Evolutionary conservation across 2,113 vertebrate genomes (phyloP), one percentile per base, ranked within the genome.

Genomic region (Agapornis roseicollis): DNA sequence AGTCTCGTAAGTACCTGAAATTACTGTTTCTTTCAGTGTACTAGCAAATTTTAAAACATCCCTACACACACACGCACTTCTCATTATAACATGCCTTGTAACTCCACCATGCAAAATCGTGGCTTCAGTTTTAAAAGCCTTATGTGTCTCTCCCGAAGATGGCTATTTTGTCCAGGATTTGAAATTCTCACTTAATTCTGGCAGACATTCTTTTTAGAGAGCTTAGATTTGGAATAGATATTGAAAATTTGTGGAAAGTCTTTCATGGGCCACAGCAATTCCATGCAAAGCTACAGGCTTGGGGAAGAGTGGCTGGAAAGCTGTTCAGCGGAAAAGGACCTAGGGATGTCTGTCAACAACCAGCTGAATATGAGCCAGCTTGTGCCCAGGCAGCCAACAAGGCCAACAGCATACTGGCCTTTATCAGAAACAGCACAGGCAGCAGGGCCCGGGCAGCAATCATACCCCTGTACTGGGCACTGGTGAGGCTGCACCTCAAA

Each of bases 391-490:
- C 22, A 39, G 41, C 29, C 28, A 33, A 46, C 31, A 24, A 27
- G 7, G 14, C 15, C 13, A 41, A 2, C 0, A 4, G 15, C 12
- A 53, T 27, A 42, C 53, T 68, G 58, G 5, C 20, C 4, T 64
- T 3, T 6, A 5, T 23, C 27, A 53, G 24, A 2, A 44, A 10
- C 0, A 11, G 10, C 4, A 9, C 35, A 31, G 1, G 5, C 58
- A 69, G 3, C 31, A 60, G 66, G 25, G 24, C 0, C 2, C 50
- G 4, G 19, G 23, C 9, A 12, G 41, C 0, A 12, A 35, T 33
- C 4, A 0, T 46, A 0, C 5, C 6, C 2, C 11, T 13, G 11
- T 28, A 6, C 31, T 17, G 0, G 0, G 23, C 19, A 9, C 19
- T 58, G 47, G 5, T 50, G 60, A 65, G 13, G 22, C 39, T 0